phyloP scores from a whole-genome alignment of 1,140 invertebrate species.

The Hydropsyche tenuis region DNA sequence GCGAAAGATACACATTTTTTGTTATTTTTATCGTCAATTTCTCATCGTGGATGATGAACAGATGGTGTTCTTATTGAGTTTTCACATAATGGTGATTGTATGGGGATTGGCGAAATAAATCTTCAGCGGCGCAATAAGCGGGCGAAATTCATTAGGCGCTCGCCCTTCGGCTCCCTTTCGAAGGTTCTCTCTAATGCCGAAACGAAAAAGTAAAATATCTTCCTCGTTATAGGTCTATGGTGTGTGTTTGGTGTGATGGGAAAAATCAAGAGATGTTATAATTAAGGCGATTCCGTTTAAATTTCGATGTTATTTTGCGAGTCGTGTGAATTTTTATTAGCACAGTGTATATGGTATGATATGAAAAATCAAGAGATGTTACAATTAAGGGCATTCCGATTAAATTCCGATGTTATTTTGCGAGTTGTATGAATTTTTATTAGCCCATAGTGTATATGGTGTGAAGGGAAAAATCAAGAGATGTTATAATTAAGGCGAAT shows the following conservation, averaged over 20 bases:
- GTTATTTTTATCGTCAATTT: too few species aligned
- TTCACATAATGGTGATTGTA: conserved; percentile 15
- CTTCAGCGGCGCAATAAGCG: conserved; percentile 1
- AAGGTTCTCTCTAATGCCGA: too few species aligned
- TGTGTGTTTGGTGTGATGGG: neutral
- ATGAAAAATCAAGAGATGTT: too few species aligned
- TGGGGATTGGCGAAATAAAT: neutral
- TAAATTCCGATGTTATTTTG: too few species aligned
- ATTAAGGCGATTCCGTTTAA: too few species aligned
- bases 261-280: conserved; percentile 2
- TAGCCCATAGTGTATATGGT: neutral
- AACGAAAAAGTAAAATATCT: neutral
- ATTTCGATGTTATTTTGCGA: too few species aligned
- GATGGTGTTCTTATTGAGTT: neutral
- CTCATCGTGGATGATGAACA: neutral
- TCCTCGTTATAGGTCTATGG: conserved; percentile 1
- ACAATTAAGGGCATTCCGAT: too few species aligned
- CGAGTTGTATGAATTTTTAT: too few species aligned
- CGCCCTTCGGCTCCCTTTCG: neutral
- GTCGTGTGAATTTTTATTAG: too few species aligned
- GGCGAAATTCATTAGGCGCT: conserved; percentile 16
- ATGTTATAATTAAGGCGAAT: too few species aligned
- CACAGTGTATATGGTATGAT: too few species aligned
- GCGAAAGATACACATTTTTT: too few species aligned
- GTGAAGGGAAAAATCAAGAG: conserved; percentile 1